These are phyloP conservation scores for Amiota minor DNA, from an alignment of 2,888 invertebrate genomes.

Conservation along the genomic window DNA sequence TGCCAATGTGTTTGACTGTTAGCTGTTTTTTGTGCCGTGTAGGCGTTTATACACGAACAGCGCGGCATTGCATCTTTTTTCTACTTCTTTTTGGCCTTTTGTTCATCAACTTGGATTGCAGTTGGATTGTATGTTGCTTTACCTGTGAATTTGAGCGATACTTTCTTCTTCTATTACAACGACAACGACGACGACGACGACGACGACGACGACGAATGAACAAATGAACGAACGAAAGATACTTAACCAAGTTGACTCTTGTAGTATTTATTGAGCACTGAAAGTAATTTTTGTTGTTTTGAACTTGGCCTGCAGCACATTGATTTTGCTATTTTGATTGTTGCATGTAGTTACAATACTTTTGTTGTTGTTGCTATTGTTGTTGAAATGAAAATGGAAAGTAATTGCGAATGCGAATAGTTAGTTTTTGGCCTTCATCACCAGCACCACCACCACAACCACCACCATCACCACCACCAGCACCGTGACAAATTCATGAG, in stretches of 20 bases:
- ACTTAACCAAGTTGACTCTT: neutral
- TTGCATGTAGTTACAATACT: neutral
- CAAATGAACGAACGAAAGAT: neutral
- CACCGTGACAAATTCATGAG: too few relatives aligned
- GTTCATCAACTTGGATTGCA: constrained; percentile 19
- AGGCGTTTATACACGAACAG: constrained; percentile 32
- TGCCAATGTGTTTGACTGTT: constrained; percentile 55
- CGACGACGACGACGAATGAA: too few relatives aligned
- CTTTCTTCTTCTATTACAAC: constrained; percentile 65
- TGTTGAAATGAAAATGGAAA: constrained; percentile 65
- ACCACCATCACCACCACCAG: too few relatives aligned
- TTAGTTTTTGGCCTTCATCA: constrained; percentile 35
- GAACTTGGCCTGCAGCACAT: constrained; percentile 55
- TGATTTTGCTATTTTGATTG: constrained; percentile 59
- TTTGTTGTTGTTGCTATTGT: neutral
- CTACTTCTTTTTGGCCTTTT: constrained; percentile 31
- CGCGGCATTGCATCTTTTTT: constrained; percentile 6
- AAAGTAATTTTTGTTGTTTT: constrained; percentile 48
- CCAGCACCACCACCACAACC: neutral
- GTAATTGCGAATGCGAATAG: constrained; percentile 56
- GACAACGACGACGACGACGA: too few relatives aligned
- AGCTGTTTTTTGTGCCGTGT: constrained; percentile 34
- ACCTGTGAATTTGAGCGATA: constrained; percentile 44
- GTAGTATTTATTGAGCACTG: neutral
- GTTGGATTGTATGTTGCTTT: constrained; percentile 46